Conservation (phyloP, 2,888 invertebrate genomes). For the Tiliacea citrago region DNA sequence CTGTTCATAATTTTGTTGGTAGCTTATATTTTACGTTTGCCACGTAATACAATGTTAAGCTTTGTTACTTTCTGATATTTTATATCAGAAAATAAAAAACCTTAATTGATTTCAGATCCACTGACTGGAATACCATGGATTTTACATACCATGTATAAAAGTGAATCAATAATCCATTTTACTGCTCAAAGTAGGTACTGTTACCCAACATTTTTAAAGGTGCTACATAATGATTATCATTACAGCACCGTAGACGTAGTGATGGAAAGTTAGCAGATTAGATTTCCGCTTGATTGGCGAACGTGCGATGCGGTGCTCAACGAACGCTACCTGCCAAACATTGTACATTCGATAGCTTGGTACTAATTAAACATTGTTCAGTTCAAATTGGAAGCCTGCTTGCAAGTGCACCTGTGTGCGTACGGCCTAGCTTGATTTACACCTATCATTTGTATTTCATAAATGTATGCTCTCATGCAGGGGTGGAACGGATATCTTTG, state of each 20-base stretch:
- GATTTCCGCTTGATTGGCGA: conserved; percentile 60
- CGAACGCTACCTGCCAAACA: conserved; percentile 50
- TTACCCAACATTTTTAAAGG: not conserved
- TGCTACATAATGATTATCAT: conserved; percentile 7
- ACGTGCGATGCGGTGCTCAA: conserved; percentile 47
- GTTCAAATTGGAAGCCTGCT: conserved; percentile 58
- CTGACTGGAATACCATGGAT: not conserved
- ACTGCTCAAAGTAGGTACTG: not conserved
- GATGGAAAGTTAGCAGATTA: conserved; percentile 53
- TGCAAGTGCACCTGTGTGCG: conserved; percentile 41
- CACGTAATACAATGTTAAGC: too few relatives aligned
- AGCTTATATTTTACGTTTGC: not conserved
- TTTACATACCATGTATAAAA: not conserved
- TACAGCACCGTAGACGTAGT: conserved; percentile 15
- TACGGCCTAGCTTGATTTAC: conserved; percentile 48
- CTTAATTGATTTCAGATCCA: not conserved
- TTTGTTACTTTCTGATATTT: too few relatives aligned
- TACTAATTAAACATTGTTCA: conserved; percentile 65
- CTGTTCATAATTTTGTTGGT: not conserved
- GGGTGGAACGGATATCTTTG: conserved; percentile 27
- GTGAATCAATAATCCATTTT: not conserved
- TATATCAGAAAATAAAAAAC: not conserved
- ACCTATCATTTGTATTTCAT: conserved; percentile 56
- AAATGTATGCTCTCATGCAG: conserved; percentile 39
- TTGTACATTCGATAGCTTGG: conserved; percentile 52